Conservation (phyloP, 2,113 vertebrate genomes). For the Corydoras maculifer region DNA sequence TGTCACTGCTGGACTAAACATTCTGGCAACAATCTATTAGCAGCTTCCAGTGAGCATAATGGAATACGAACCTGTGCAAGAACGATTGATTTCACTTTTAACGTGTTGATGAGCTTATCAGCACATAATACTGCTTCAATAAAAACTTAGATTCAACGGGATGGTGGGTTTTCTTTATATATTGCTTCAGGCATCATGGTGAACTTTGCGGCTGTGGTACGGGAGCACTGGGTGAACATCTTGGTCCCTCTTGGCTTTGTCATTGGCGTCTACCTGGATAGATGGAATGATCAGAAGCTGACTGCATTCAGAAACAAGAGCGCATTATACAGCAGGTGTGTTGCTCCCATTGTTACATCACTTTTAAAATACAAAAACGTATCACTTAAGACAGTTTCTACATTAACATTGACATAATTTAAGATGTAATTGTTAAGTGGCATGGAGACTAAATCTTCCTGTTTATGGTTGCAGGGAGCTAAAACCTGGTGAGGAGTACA, state of each 20-base stretch:
- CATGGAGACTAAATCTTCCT: slow-evolving; percentile 6
- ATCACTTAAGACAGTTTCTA: background rate
- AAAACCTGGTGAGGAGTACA: slow-evolving; percentile 80
- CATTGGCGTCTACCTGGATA: slow-evolving; percentile 81
- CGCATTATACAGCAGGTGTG: slow-evolving; percentile 75
- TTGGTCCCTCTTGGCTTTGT: slow-evolving; percentile 82
- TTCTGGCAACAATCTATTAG: no score
- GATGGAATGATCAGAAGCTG: slow-evolving; percentile 70
- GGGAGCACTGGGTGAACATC: slow-evolving; percentile 74
- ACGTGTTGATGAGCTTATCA: no score
- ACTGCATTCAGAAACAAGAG: slow-evolving; percentile 88
- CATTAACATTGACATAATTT: background rate
- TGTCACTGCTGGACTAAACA: no score
- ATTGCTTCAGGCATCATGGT: slow-evolving; percentile 64
- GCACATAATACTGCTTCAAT: no score
- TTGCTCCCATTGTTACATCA: background rate
- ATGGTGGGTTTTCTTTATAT: background rate
- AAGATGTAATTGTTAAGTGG: background rate
- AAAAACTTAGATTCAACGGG: no score
- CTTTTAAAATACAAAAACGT: no score
- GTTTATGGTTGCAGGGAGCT: slow-evolving; percentile 67
- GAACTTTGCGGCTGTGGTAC: slow-evolving; percentile 64
- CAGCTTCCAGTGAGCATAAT: no score
- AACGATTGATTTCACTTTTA: no score
- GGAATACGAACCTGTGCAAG: no score